Percentiles rank a stretch among this genome's conserved stretches.
phyloP scores from a whole-genome alignment of 37 sponge, comb jelly and placozoan genomes.

The Axinella damicornis region DNA sequence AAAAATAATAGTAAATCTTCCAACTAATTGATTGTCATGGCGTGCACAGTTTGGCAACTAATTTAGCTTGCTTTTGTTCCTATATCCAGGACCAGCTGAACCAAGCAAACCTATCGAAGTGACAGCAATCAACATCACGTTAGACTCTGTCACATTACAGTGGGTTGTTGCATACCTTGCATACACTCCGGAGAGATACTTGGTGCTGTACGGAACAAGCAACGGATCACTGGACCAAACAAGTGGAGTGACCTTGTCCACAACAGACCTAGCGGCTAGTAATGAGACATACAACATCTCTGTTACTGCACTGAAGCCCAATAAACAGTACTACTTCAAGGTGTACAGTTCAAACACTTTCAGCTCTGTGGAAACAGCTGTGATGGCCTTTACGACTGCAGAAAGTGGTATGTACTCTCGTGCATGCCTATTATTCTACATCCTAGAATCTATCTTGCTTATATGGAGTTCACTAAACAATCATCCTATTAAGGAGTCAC shows the following conservation, averaged over 20 bases:
- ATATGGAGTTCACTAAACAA: too few species aligned
- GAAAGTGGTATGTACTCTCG: constrained; percentile 18
- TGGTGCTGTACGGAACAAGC: neutral
- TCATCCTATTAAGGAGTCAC: too few species aligned
- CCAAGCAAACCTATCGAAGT: neutral
- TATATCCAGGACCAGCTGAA: neutral
- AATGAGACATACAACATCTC: neutral
- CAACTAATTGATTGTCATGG: too few species aligned
- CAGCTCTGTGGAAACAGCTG: neutral
- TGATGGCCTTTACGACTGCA: neutral
- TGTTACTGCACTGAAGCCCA: neutral
- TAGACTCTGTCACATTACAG: neutral
- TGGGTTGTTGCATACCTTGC: neutral
- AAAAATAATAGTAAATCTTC: too few species aligned
- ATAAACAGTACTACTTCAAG: neutral
- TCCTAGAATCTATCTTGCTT: too few species aligned
- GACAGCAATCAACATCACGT: neutral
- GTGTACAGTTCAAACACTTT: neutral
- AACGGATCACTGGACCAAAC: neutral
- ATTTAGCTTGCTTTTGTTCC: too few species aligned
- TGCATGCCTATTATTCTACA: too few species aligned
- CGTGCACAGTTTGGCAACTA: too few species aligned
- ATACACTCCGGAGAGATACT: constrained; percentile 22
- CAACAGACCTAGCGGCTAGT: neutral
- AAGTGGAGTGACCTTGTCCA: neutral